Conservation (phyloP, 1,140 invertebrate genomes). For the Triops cancriformis region DNA sequence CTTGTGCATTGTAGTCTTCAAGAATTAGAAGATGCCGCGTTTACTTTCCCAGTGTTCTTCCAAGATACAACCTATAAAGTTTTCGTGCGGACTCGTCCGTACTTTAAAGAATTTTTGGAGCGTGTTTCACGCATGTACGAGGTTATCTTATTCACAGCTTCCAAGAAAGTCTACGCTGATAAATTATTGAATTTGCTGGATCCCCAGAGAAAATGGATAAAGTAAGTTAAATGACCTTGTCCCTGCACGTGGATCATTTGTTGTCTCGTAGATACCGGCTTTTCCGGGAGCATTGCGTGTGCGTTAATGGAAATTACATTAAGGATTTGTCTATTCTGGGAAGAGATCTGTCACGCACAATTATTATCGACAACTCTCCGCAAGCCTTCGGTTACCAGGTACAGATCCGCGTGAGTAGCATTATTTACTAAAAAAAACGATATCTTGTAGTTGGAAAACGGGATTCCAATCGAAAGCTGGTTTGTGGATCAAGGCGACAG, state of each 20-base stretch:
- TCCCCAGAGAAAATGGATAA: conserved; percentile 78
- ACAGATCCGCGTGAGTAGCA: conserved; percentile 32
- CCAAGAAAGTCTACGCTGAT: conserved; percentile 91
- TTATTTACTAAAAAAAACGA: background rate
- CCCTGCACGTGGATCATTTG: background rate
- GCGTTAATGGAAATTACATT: conserved; percentile 92
- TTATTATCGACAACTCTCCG: conserved; percentile 88
- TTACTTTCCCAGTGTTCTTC: conserved; percentile 89
- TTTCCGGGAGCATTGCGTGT: conserved; percentile 91
- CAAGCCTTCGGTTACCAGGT: conserved; percentile 87
- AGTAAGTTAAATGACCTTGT: conserved; percentile 47
- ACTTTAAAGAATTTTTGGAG: conserved; percentile 84
- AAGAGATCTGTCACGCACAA: conserved; percentile 80
- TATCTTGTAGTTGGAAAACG: conserved; percentile 71
- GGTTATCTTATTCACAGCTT: conserved; percentile 93
- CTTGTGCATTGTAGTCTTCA: conserved; percentile 90
- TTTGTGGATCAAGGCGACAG: conserved; percentile 83
- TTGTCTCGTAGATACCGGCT: conserved; percentile 54
- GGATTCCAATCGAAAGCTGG: conserved; percentile 96
- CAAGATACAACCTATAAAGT: conserved; percentile 84
- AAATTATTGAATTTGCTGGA: conserved; percentile 88
- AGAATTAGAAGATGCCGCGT: conserved; percentile 81
- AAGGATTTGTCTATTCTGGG: conserved; percentile 91
- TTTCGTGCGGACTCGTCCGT: conserved; percentile 84
- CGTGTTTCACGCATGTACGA: conserved; percentile 82